Evolutionary conservation across 2,113 vertebrate species (phyloP), one percentile per base, ranked within the genome.

Genomic region (Arenaria interpres): DNA sequence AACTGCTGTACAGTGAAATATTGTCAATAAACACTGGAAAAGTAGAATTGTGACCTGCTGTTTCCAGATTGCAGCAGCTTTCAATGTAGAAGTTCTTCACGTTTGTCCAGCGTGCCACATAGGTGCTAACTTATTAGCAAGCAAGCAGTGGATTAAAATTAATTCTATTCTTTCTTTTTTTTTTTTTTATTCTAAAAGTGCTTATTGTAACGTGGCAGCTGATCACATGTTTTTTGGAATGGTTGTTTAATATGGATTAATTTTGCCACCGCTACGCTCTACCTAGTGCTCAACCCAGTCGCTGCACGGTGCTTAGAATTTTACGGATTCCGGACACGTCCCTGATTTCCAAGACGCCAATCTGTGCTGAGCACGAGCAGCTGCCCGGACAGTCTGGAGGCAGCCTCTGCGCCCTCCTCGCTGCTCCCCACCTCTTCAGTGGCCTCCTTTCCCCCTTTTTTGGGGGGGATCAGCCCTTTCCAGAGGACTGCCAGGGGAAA

Each of bases 11-110:
- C 1, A 2, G 24, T 50, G 43, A 63, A 17, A 67, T 59, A 22
- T 24, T 35, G 12, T 18, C 67, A 33, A 2, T n/a, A 27, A 72
- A 64, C 13, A 25, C 15, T 35, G 14, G 32, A 50, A 15, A 62
- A 50, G 13, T 13, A 30, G 33, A 64, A 60, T 3, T 48, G 13
- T 19, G 24, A 79, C 22, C 46, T 64, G 20, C 45, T 57, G 27
- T 85, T 91, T 63, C 72, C 77, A 96, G 82, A 80, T 69, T 62
- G 84, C 72, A 85, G 5, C 60, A 79, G 35, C 59, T 93, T 95
- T 95, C 68, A 88, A 19, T 35, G 53, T 66, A 60, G 21, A 32
- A 66, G 51, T 53, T 87, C 92, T 89, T 94, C 63, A 83, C 57
- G 18, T 74, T 81, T 71, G 69, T 82, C 83, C 62, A 72, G 69